Conservation (phyloP, 2,113 vertebrate genomes). For the Archocentrus centrarchus region DNA sequence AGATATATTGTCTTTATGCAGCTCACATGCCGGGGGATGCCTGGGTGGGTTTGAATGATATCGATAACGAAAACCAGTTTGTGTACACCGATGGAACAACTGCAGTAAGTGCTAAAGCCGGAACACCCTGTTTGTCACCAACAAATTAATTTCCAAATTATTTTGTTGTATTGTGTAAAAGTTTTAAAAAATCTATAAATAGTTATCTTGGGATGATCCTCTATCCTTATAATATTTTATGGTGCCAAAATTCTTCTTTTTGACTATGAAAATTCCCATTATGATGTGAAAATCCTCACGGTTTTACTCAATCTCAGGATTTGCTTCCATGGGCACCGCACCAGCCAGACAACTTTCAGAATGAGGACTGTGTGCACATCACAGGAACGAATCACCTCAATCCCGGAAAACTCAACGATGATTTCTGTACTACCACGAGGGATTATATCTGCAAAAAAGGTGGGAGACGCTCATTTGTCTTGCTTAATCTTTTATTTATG, state of each 20-base stretch:
- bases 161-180: neutral
- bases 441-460: constrained; percentile 83
- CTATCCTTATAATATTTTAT: neutral
- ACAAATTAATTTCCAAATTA: neutral
- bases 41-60: constrained; percentile 82
- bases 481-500: neutral
- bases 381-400: constrained; percentile 33
- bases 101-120: constrained; percentile 60
- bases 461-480: neutral
- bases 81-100: constrained; percentile 73
- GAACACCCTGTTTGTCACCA: neutral
- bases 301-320: constrained; percentile 58
- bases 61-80: constrained; percentile 60
- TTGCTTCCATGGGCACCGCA: constrained; percentile 65
- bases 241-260: neutral
- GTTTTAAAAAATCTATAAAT: neutral
- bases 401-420: constrained; percentile 75
- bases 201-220: neutral
- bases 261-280: neutral
- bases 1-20: constrained; percentile 17
- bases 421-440: constrained; percentile 60
- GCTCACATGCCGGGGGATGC: constrained; percentile 77
- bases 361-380: constrained; percentile 80
- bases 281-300: neutral
- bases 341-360: constrained; percentile 80